Conservation (phyloP, 2,113 vertebrate species). For the Xyliphius kryptos region DNA sequence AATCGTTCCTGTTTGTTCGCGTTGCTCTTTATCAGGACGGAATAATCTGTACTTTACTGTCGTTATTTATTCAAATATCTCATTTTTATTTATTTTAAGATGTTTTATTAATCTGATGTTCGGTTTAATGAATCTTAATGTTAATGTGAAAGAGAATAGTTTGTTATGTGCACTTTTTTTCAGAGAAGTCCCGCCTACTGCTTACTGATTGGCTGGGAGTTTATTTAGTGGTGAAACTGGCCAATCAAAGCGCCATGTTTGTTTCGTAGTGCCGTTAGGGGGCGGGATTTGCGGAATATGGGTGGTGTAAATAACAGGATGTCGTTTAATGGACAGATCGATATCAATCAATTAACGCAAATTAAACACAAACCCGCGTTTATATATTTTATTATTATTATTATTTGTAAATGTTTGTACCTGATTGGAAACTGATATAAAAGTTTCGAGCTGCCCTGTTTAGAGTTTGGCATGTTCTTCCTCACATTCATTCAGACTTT, state of each 20-base stretch:
- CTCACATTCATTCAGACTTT: not conserved
- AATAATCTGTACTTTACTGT: conserved; percentile 64
- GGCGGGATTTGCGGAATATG: conserved; percentile 3
- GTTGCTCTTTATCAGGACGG: too few relatives aligned
- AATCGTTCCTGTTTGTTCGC: not conserved
- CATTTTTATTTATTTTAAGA: too few relatives aligned
- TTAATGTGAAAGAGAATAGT: not conserved
- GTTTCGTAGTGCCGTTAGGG: not conserved
- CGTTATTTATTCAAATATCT: too few relatives aligned
- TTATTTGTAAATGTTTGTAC: not conserved
- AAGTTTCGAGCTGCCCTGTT: too few relatives aligned
- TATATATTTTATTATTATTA: not conserved
- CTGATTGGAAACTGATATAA: too few relatives aligned
- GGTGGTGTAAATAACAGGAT: not conserved
- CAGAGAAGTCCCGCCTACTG: not conserved
- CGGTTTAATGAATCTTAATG: too few relatives aligned
- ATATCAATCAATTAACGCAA: not conserved
- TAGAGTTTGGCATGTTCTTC: not conserved
- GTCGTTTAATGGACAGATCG: not conserved
- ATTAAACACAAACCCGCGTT: not conserved
- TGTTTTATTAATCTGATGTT: too few relatives aligned
- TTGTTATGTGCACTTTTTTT: not conserved
- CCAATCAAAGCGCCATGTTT: not conserved
- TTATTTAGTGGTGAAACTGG: not conserved
- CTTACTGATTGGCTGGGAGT: not conserved